A percentile compares a stretch with the other conserved stretches of the same genome.
Conservation (phyloP, 1,140 invertebrate genomes). For the Hydropsyche tenuis region DNA sequence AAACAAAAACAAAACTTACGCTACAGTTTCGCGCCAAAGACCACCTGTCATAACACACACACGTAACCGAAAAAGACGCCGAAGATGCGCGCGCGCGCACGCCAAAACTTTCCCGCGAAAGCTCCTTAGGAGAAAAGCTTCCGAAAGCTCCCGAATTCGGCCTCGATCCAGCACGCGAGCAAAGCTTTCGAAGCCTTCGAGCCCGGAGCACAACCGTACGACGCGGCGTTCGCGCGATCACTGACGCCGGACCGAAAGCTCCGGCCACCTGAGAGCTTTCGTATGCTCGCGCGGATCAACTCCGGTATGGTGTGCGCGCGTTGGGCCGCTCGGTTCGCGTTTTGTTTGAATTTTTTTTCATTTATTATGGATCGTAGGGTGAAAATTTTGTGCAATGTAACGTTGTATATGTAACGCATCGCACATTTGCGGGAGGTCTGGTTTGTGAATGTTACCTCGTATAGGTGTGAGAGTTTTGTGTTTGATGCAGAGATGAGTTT, state of each 20-base stretch:
- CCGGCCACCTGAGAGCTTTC: slow-evolving; percentile 9
- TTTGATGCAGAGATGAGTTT: too few species aligned
- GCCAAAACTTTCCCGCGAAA: not conserved
- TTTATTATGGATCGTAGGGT: too few species aligned
- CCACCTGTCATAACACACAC: slow-evolving; percentile 6
- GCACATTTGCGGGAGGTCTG: too few species aligned
- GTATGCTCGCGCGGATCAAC: not conserved
- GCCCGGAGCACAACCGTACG: not conserved
- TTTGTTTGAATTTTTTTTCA: too few species aligned
- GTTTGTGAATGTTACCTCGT: too few species aligned
- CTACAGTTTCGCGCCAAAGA: slow-evolving; percentile 4
- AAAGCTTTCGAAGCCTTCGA: not conserved
- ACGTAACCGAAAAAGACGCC: not conserved
- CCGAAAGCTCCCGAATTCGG: not conserved
- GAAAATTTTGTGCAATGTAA: too few species aligned
- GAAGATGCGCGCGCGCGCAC: not conserved
- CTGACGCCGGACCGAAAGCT: slow-evolving; percentile 7
- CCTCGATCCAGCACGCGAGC: not conserved
- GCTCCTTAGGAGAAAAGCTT: not conserved
- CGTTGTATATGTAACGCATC: too few species aligned
- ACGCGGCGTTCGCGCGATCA: slow-evolving; percentile 4
- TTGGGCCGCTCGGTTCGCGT: too few species aligned
- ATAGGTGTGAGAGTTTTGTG: too few species aligned
- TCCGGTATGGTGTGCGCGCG: too few species aligned
- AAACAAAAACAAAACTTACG: slow-evolving; percentile 3